A percentile compares a stretch with the other conserved stretches of the same genome.
These are phyloP conservation scores for Camptogramma bilineatum DNA, from an alignment of 2,888 invertebrate species.

Conservation along the genomic window DNA sequence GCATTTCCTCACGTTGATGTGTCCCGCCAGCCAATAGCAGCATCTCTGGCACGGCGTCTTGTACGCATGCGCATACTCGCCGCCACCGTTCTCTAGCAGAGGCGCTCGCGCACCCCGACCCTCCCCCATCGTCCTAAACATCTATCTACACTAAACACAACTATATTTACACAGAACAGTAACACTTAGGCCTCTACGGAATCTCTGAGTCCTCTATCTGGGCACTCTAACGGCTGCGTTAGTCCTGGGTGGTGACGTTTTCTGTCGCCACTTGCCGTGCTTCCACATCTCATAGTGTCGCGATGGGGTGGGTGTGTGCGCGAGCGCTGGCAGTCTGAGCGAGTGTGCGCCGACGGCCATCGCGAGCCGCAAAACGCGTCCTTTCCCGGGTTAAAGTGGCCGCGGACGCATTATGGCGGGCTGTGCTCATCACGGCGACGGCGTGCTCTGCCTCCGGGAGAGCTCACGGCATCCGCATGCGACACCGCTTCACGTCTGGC, in stretches of 20 bases:
- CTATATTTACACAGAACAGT: slow-evolving; percentile 82
- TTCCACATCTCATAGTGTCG: slow-evolving; percentile 89
- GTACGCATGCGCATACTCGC: slow-evolving; percentile 67
- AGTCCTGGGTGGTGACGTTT: slow-evolving; percentile 82
- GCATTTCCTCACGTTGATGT: slow-evolving; percentile 91
- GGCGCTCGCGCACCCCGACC: slow-evolving; percentile 70
- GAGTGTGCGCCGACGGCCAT: slow-evolving; percentile 78
- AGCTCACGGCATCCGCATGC: slow-evolving; percentile 79
- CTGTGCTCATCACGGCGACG: slow-evolving; percentile 84
- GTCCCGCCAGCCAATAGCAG: slow-evolving; percentile 87
- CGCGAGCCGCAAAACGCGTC: slow-evolving; percentile 79
- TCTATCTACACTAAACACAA: slow-evolving; percentile 70
- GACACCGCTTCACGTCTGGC: slow-evolving; percentile 53
- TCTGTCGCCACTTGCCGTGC: slow-evolving; percentile 92
- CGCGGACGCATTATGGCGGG: slow-evolving; percentile 83
- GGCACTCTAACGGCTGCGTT: slow-evolving; percentile 80
- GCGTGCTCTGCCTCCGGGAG: slow-evolving; percentile 70
- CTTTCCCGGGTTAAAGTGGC: slow-evolving; percentile 82
- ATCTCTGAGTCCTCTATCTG: slow-evolving; percentile 75
- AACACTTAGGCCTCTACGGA: slow-evolving; percentile 80
- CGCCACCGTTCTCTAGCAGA: slow-evolving; percentile 73
- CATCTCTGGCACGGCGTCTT: slow-evolving; percentile 79
- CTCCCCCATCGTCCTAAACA: slow-evolving; percentile 75
- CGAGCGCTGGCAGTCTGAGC: slow-evolving; percentile 66
- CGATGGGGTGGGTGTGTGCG: slow-evolving; percentile 66